A percentile compares a stretch with the other conserved stretches of the same genome.
Conservation (phyloP, 2,797 vertebrate species). For the Benthosema pterotum region DNA sequence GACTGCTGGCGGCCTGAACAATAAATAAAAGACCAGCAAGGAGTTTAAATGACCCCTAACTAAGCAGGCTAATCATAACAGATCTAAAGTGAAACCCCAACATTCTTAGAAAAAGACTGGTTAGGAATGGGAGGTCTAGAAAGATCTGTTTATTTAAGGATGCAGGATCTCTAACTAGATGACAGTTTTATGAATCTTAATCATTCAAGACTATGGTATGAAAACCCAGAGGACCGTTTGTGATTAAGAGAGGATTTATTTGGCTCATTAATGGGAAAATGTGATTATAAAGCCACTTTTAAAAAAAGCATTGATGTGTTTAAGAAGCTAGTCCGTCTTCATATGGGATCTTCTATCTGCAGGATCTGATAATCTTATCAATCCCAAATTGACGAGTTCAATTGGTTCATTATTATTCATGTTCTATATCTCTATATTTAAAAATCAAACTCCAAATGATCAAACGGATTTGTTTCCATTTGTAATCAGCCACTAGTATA, state of each 20-base stretch:
- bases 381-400: background rate
- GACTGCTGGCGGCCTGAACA: too few species aligned
- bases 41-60: too few species aligned
- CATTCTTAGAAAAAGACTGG: background rate
- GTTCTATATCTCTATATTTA: background rate
- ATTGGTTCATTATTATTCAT: background rate
- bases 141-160: too few species aligned
- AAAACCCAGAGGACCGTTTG: background rate
- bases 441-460: background rate
- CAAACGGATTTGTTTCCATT: background rate
- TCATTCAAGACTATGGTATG: background rate
- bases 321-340: background rate
- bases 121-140: too few species aligned
- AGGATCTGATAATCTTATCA: background rate
- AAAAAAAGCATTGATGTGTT: background rate
- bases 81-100: background rate
- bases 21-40: too few species aligned
- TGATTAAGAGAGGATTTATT: background rate
- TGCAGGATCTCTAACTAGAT: too few species aligned
- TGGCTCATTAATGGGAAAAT: too few species aligned
- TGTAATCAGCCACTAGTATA: too few species aligned
- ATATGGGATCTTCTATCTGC: background rate
- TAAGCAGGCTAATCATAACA: too few species aligned
- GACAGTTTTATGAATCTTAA: too few species aligned
- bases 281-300: background rate